Conservation (phyloP, 2,113 vertebrate genomes). For the Mormyrus iriodes region DNA sequence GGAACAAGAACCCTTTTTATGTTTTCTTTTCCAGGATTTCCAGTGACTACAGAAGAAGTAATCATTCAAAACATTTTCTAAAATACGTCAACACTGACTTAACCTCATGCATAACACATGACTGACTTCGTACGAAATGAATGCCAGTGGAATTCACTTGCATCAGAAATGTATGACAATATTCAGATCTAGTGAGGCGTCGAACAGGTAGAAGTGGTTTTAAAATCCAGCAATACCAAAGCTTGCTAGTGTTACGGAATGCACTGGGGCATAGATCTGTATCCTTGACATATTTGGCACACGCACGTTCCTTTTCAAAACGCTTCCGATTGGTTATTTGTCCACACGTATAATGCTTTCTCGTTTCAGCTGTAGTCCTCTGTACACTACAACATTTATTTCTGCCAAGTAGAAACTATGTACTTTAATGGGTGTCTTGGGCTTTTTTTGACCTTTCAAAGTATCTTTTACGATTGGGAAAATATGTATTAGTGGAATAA, state of each 20-base stretch:
- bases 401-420: neutral
- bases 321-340: neutral
- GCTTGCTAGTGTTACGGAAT: conserved; percentile 24
- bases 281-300: conserved; percentile 20
- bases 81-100: conserved; percentile 31
- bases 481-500: neutral
- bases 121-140: conserved; percentile 39
- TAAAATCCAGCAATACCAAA: conserved; percentile 26
- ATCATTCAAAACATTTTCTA: conserved; percentile 10
- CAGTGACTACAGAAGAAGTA: conserved; percentile 19
- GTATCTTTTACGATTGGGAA: neutral
- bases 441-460: neutral
- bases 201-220: conserved; percentile 22
- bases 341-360: neutral
- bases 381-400: neutral
- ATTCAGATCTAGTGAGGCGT: neutral
- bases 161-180: conserved; percentile 30
- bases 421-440: neutral
- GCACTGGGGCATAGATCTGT: conserved; percentile 15
- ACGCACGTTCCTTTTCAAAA: conserved; percentile 9
- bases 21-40: neutral
- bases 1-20: conserved; percentile 7
- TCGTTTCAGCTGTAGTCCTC: neutral
- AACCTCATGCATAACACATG: conserved; percentile 42
- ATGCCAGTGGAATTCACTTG: conserved; percentile 25